phyloP scores from a whole-genome alignment of 1,140 invertebrate genomes.

The Drosophila equinoxialis region DNA sequence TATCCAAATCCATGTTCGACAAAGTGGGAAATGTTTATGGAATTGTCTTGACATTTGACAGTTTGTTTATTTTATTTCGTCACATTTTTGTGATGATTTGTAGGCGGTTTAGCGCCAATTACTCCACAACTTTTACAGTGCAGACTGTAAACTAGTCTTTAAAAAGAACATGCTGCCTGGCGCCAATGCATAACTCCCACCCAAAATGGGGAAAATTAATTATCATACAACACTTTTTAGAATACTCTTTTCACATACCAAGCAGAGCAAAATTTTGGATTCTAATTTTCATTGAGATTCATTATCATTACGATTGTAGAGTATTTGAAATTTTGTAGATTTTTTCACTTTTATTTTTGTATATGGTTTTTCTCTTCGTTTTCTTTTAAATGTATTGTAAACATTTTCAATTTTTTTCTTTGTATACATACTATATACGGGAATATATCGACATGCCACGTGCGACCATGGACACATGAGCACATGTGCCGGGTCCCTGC shows the following conservation, averaged over 20 bases:
- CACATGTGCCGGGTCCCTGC: conserved; percentile 4
- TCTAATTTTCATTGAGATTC: neutral
- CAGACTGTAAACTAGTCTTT: conserved; percentile 64
- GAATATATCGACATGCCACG: conserved; percentile 45
- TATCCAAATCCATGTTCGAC: conserved; percentile 15
- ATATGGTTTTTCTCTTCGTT: conserved; percentile 16
- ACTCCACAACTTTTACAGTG: conserved; percentile 70
- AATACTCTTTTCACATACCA: neutral
- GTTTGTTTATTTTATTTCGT: conserved; percentile 80
- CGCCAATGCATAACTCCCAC: conserved; percentile 50
- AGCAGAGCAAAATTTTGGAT: too few relatives aligned
- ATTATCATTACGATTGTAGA: neutral
- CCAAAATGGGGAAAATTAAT: conserved; percentile 13
- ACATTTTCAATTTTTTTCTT: conserved; percentile 25
- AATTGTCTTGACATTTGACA: conserved; percentile 77
- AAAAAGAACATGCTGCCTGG: conserved; percentile 60
- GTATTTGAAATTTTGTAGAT: conserved; percentile 27
- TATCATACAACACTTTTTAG: neutral
- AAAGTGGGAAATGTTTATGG: conserved; percentile 67
- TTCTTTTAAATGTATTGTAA: conserved; percentile 36
- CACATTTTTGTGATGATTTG: conserved; percentile 79
- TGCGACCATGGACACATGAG: conserved; percentile 12
- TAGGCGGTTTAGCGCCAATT: conserved; percentile 80
- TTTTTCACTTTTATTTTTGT: neutral
- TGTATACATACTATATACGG: conserved; percentile 33